Evolutionary conservation across 2,797 vertebrate genomes (phyloP).

Genomic region (Naso thynnoides): DNA sequence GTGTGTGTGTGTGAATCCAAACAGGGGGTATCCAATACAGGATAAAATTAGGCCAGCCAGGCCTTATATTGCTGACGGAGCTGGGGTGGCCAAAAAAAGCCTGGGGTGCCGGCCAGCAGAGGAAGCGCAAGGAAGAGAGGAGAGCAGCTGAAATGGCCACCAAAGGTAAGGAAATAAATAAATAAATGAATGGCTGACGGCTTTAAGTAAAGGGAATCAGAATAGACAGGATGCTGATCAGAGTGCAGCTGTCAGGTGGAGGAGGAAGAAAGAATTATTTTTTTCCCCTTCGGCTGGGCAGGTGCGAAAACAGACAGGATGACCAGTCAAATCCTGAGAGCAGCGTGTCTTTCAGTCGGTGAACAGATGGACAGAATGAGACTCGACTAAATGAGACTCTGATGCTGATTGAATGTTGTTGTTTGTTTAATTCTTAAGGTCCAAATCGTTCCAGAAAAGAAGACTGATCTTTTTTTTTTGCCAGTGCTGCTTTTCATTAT

Average conservation of each 20-base stretch:
- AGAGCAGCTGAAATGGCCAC: constrained; percentile 83
- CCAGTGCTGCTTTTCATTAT: not conserved
- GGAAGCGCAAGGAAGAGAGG: constrained; percentile 68
- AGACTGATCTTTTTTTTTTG: constrained; percentile 1
- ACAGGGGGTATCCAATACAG: constrained; percentile 83
- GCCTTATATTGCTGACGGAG: constrained; percentile 85
- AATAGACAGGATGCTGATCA: constrained; percentile 12
- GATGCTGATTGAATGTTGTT: constrained; percentile 55
- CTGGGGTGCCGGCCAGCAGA: constrained; percentile 60
- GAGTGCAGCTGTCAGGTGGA: constrained; percentile 41
- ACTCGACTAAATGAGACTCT: constrained; percentile 57
- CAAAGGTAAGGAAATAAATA: constrained; percentile 84
- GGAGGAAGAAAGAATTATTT: not conserved
- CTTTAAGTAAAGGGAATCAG: constrained; percentile 40
- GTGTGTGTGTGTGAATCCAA: constrained; percentile 65
- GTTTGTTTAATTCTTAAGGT: constrained; percentile 29
- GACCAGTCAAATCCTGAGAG: constrained; percentile 35
- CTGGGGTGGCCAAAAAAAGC: constrained; percentile 86
- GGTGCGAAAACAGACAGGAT: constrained; percentile 41
- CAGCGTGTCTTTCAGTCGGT: constrained; percentile 51
- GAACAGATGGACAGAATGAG: constrained; percentile 48
- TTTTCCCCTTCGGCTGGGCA: constrained; percentile 38
- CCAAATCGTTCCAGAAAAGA: constrained; percentile 7
- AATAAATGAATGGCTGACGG: constrained; percentile 27
- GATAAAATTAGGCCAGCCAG: constrained; percentile 88